phyloP scores from a whole-genome alignment of 2,888 invertebrate species.

The Yponomeuta evonymella region DNA sequence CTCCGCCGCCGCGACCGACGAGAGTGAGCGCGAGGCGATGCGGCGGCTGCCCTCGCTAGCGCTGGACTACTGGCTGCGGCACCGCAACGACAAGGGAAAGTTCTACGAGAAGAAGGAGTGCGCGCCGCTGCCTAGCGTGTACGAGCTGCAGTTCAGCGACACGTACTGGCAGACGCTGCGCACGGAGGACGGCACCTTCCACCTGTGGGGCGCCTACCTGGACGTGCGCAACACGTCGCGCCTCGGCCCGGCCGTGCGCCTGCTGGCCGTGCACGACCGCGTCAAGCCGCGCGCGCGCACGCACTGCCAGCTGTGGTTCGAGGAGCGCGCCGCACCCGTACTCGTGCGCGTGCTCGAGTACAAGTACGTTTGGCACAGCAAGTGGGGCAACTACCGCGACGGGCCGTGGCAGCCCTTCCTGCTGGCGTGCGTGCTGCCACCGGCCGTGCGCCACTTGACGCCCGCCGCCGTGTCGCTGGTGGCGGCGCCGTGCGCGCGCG shows the following conservation, averaged over 20 bases:
- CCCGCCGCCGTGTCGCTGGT: constrained; percentile 92
- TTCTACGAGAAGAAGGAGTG: constrained; percentile 81
- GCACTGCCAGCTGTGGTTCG: constrained; percentile 93
- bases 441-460: constrained; percentile 80
- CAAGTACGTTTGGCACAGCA: constrained; percentile 95
- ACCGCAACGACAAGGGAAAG: constrained; percentile 85
- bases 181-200: constrained; percentile 91
- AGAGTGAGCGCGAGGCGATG: constrained; percentile 86
- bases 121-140: constrained; percentile 90
- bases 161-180: constrained; percentile 93
- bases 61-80: constrained; percentile 89
- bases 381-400: constrained; percentile 96
- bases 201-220: constrained; percentile 92
- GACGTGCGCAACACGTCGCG: constrained; percentile 86
- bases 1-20: constrained; percentile 79
- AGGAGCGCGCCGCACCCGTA: constrained; percentile 87
- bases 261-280: constrained; percentile 92
- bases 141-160: constrained; percentile 94
- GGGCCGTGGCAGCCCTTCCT: constrained; percentile 94
- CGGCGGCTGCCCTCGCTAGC: constrained; percentile 89
- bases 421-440: constrained; percentile 91
- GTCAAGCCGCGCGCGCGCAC: constrained; percentile 89
- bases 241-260: constrained; percentile 88
- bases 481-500: constrained; percentile 88
- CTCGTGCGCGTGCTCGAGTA: constrained; percentile 90